Evolutionary conservation across 2,113 vertebrate species (phyloP).

Genomic region (Rhadina sibilatrix): DNA sequence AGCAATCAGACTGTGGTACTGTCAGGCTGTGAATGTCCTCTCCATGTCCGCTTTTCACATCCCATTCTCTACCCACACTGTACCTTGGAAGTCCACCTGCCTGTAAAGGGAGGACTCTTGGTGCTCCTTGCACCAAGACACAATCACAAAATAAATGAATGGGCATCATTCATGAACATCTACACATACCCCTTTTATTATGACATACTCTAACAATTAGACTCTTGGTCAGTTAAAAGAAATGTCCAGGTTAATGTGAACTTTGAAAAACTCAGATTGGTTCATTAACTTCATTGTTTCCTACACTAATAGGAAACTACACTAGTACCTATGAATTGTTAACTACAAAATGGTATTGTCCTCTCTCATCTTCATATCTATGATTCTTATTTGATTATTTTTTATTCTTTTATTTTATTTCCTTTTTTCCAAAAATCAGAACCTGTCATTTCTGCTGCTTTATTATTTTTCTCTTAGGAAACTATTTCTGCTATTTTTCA

Average conservation of each 20-base stretch:
- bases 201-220: neutral
- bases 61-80: neutral
- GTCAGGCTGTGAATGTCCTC: neutral
- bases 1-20: neutral
- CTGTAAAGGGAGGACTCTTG: neutral
- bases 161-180: constrained; percentile 34
- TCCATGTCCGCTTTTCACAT: neutral
- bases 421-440: neutral
- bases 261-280: constrained; percentile 24
- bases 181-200: neutral
- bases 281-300: neutral
- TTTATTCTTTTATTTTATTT: neutral
- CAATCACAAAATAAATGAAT: constrained; percentile 25
- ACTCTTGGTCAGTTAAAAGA: constrained; percentile 35
- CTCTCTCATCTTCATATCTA: neutral
- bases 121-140: neutral
- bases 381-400: neutral
- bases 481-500: neutral
- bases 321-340: neutral
- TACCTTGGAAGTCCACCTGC: neutral
- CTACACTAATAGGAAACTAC: neutral
- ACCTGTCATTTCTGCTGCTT: neutral
- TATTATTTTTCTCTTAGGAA: neutral
- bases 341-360: neutral
- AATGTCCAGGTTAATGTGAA: constrained; percentile 21